Conservation (phyloP, 37 sponge, comb jelly and placozoan species). For the Oopsacas minuta region DNA sequence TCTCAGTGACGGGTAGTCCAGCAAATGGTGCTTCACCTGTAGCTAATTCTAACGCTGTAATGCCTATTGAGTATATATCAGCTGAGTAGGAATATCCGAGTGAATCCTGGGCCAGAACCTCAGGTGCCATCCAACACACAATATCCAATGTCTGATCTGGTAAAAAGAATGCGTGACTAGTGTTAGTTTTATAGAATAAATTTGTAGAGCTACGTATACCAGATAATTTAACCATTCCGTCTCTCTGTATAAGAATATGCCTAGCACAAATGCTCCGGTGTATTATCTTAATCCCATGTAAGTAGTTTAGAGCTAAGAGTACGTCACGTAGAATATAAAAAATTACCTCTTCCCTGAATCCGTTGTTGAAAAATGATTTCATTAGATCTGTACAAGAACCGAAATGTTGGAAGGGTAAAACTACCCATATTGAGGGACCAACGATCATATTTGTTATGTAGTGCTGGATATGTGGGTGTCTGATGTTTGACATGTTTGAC, state of each 20-base stretch:
- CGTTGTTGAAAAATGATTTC: slow-evolving; percentile 64
- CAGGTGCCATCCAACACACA: slow-evolving; percentile 72
- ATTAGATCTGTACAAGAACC: slow-evolving; percentile 79
- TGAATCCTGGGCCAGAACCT: slow-evolving; percentile 59
- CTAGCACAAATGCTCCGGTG: slow-evolving; percentile 67
- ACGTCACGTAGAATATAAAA: slow-evolving; percentile 48
- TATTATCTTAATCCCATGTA: slow-evolving; percentile 38
- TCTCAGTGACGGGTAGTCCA: slow-evolving; percentile 67
- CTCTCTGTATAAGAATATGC: slow-evolving; percentile 52
- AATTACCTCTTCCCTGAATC: slow-evolving; percentile 49
- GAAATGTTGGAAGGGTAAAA: background rate
- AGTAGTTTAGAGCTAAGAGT: slow-evolving; percentile 39
- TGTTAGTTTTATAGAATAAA: background rate
- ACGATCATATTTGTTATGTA: background rate
- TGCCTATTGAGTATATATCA: slow-evolving; percentile 51
- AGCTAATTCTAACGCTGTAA: slow-evolving; percentile 63
- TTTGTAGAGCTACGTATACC: slow-evolving; percentile 38
- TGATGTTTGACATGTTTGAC: background rate
- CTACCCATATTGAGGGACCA: background rate
- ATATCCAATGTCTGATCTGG: slow-evolving; percentile 37
- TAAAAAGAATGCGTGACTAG: background rate
- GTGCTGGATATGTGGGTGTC: background rate
- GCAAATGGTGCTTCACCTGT: slow-evolving; percentile 82
- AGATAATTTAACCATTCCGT: slow-evolving; percentile 53
- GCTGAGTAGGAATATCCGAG: slow-evolving; percentile 52